Evolutionary conservation across 2,113 vertebrate genomes (phyloP).

Genomic region (Eonycteris spelaea): DNA sequence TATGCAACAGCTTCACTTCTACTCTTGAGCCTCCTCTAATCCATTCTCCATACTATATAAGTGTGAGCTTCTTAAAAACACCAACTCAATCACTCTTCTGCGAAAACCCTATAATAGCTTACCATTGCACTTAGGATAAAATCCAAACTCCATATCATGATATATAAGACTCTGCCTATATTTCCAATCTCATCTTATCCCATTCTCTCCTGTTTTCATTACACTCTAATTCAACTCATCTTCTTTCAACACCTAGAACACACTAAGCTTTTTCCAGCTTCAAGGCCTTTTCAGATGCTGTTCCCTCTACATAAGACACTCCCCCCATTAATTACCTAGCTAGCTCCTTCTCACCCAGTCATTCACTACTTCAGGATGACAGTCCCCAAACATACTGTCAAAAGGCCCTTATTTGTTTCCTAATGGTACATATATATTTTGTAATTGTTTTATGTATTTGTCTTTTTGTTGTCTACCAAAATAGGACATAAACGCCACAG

Average conservation of each 20-base stretch:
- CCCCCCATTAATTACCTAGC: not conserved
- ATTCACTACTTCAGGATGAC: not conserved
- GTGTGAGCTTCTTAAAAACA: not conserved
- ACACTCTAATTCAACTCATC: not conserved
- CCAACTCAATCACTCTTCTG: not conserved
- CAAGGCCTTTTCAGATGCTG: not conserved
- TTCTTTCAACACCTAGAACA: not conserved
- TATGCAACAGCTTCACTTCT: constrained; percentile 18
- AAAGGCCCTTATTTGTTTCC: not conserved
- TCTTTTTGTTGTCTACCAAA: constrained; percentile 7
- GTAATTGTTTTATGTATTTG: not conserved
- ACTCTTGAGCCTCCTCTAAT: not conserved
- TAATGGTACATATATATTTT: not conserved
- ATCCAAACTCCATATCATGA: not conserved
- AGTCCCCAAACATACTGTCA: not conserved
- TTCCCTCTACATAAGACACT: not conserved
- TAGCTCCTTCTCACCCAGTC: not conserved
- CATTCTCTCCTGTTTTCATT: not conserved
- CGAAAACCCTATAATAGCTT: not conserved
- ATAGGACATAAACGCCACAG: not conserved
- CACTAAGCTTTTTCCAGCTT: not conserved
- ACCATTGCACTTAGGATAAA: not conserved
- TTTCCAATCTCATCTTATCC: not conserved
- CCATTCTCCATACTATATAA: not conserved
- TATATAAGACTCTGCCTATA: constrained; percentile 23